Base-by-base conservation (phyloP, 2,113 vertebrate species). In the Balaeniceps rex region DNA sequence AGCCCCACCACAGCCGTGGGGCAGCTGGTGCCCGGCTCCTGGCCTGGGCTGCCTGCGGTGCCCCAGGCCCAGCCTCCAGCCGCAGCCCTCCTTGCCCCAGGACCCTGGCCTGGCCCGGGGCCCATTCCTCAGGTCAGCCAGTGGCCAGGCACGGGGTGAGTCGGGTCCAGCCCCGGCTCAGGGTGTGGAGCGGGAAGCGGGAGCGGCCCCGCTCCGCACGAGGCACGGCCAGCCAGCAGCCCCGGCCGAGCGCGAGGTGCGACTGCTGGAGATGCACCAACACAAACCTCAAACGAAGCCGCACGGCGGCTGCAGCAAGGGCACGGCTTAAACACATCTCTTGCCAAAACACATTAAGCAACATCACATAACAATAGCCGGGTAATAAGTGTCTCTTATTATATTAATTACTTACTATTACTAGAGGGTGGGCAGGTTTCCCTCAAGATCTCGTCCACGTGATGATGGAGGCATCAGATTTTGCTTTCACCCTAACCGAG, bases 271-370 rank as follows among this genome's bases (percentile, higher is more conserved):
- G 61, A 2, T 2, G 19, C 58, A 12, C 83, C 89, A 31, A 31
- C 19, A 2, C 68, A 11, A 22, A 25, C 63, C 64, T 68, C 36
- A 10, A 9, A 26, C 3, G 33, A 42, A 33, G 36, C 51, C 14
- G 7, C 54, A 1, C 36, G 2, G 36, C 25, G 12, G 36, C 61
- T 18, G 34, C 42, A 11, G 26, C 19, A 0, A 60, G n/a, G 36
- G 42, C 76, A 29, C 18, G 6, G 54, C 60, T n/a, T 7, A 1
- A 2, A 4, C 28, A 1, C 1, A 21, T 1, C 65, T n/a, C 36
- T 14, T 76, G 63, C 75, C 76, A 68, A 29, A 77, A 19, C 16
- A 7, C 82, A 47, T 58, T 24, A 69, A 52, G 31, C 54, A 54
- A 17, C 71, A 14, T 29, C 33, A 6, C 40, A 0, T 21, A 29